Conservation (phyloP, 2,797 vertebrate species). For the Microctenopoma stevenorrisi region DNA sequence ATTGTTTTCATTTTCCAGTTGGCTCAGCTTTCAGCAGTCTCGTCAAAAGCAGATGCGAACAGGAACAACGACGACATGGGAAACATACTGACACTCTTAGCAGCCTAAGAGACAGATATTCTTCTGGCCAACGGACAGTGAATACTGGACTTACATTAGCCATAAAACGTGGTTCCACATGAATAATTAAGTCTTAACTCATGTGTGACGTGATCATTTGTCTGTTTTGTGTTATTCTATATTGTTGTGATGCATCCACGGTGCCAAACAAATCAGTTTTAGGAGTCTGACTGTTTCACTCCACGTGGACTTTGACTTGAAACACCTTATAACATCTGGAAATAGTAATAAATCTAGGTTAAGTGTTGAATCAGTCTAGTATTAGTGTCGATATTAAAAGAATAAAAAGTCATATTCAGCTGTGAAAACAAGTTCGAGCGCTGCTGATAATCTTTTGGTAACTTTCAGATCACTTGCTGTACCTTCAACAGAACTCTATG, state of each 20-base stretch:
- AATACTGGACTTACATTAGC: background rate
- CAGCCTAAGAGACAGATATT: constrained; percentile 7
- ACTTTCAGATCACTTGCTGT: constrained; percentile 31
- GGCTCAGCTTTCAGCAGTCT: background rate
- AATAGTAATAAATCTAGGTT: constrained; percentile 10
- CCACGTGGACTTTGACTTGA: constrained; percentile 8
- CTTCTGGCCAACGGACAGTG: background rate
- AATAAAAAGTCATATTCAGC: constrained; percentile 6
- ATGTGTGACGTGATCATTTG: background rate
- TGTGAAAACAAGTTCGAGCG: background rate
- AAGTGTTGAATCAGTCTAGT: background rate
- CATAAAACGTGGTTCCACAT: background rate
- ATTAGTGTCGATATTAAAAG: constrained; percentile 18
- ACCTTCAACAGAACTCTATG: constrained; percentile 9
- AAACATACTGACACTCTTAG: background rate
- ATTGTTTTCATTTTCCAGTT: constrained; percentile 3
- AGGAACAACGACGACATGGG: background rate
- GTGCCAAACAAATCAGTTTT: background rate
- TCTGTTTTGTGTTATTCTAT: background rate
- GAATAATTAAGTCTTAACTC: background rate
- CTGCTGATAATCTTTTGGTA: constrained; percentile 23
- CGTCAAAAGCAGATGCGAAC: background rate
- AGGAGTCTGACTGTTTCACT: background rate
- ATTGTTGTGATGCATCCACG: background rate
- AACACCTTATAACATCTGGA: background rate